These are phyloP conservation scores for Trigoniulus corallinus DNA, from an alignment of 1,140 invertebrate species.

Conservation along the genomic window DNA sequence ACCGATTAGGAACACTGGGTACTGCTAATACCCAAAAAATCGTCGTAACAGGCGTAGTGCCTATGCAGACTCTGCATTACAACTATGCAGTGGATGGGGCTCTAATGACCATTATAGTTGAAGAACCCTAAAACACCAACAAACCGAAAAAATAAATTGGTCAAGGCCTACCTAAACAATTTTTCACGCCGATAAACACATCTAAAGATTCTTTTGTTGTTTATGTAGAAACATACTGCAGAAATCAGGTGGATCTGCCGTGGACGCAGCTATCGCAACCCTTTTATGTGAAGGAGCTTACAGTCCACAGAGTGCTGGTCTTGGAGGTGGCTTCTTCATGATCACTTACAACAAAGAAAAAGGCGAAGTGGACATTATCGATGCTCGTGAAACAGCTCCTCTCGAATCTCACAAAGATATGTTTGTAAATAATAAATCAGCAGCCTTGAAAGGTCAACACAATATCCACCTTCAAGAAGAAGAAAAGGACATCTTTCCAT, in stretches of 20 bases:
- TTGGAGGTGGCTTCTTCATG: conserved; percentile 14
- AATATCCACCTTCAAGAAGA: background rate
- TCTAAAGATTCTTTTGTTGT: too few relatives aligned
- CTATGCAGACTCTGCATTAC: too few relatives aligned
- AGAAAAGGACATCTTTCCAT: background rate
- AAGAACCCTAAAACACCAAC: too few relatives aligned
- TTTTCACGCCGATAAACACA: too few relatives aligned
- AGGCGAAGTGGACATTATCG: conserved; percentile 30
- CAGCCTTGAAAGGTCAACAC: conserved; percentile 4
- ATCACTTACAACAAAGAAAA: conserved; percentile 7
- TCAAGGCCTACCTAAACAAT: too few relatives aligned
- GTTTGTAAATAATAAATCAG: background rate
- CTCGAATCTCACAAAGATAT: background rate
- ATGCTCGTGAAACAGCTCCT: conserved; percentile 69
- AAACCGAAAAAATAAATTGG: too few relatives aligned
- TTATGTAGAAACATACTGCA: background rate
- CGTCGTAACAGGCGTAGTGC: too few relatives aligned
- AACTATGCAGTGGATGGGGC: too few relatives aligned
- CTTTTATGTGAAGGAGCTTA: conserved; percentile 72
- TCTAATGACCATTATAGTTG: too few relatives aligned
- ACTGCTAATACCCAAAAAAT: too few relatives aligned
- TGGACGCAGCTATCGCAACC: conserved; percentile 70
- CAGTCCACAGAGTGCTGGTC: conserved; percentile 66
- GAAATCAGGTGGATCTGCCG: conserved; percentile 29
- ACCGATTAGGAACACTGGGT: too few relatives aligned